Percentiles rank a stretch among this genome's conserved stretches.
Conservation (phyloP, 2,113 vertebrate species). For the Microcebus griseorufus region DNA sequence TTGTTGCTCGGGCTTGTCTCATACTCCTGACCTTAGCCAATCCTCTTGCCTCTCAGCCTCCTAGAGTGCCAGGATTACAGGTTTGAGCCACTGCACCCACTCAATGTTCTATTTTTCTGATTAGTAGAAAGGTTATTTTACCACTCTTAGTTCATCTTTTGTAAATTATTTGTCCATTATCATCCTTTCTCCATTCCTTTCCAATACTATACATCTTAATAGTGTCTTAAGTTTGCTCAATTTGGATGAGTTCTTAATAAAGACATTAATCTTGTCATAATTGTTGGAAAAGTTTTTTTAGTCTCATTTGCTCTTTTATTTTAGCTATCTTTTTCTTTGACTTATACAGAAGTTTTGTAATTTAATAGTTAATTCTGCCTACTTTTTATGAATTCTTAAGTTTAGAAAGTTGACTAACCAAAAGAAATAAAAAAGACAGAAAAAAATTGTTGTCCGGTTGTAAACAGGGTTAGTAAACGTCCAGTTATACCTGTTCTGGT, state of each 20-base stretch:
- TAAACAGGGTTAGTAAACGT: background rate
- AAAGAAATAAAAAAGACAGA: background rate
- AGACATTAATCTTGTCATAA: background rate
- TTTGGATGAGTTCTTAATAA: background rate
- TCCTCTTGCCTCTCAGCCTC: too few species aligned
- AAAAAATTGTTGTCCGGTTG: background rate
- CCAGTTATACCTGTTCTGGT: background rate
- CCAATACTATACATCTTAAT: background rate
- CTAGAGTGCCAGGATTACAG: too few species aligned
- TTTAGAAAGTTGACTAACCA: background rate
- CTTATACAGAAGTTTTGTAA: background rate
- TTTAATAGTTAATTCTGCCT: background rate
- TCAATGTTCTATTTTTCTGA: background rate
- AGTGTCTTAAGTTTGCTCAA: background rate
- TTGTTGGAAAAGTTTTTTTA: background rate
- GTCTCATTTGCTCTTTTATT: conserved; percentile 5
- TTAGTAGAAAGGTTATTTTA: conserved; percentile 6
- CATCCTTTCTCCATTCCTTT: background rate
- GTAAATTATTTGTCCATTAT: background rate
- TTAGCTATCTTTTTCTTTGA: background rate
- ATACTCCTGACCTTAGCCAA: too few species aligned
- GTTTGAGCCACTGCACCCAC: too few species aligned
- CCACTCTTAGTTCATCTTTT: background rate
- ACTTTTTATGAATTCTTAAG: background rate
- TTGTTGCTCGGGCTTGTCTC: too few species aligned